phyloP scores from a whole-genome alignment of 2,113 vertebrate genomes.

The Poicephalus meyeri region DNA sequence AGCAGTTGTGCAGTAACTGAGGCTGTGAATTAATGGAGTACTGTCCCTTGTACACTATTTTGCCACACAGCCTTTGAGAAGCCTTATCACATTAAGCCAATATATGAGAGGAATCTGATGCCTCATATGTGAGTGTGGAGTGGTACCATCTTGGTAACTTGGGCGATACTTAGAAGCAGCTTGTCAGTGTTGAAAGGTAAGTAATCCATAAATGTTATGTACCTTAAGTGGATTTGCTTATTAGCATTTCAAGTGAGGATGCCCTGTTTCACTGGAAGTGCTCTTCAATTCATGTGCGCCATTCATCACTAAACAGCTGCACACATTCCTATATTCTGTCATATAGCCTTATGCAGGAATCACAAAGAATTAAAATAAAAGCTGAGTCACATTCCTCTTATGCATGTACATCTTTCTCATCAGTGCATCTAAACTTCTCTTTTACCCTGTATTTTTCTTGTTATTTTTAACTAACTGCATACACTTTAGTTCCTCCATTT shows the following conservation, averaged over 20 bases:
- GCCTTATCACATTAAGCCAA: accelerated
- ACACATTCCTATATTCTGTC: neutral
- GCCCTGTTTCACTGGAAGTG: neutral
- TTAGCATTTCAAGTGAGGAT: neutral
- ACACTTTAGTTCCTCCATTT: neutral
- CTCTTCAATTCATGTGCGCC: accelerated
- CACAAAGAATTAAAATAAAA: neutral
- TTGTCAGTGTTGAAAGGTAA: neutral
- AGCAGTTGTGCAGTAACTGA: neutral
- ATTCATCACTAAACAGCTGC: neutral
- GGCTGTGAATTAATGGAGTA: neutral
- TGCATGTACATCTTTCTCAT: neutral
- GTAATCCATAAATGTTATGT: neutral
- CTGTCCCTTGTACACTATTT: neutral
- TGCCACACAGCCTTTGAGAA: neutral
- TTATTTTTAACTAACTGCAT: neutral
- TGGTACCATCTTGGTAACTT: neutral
- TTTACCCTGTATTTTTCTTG: neutral
- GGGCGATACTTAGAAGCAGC: neutral
- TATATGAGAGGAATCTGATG: neutral
- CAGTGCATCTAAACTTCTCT: neutral
- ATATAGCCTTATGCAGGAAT: neutral
- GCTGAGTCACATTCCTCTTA: neutral
- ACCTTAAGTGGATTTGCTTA: neutral
- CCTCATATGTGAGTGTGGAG: neutral